Evolutionary conservation across 2,888 invertebrate genomes (phyloP), one percentile per base, ranked within the genome.

Genomic region (Neocrepidodera transversa): DNA sequence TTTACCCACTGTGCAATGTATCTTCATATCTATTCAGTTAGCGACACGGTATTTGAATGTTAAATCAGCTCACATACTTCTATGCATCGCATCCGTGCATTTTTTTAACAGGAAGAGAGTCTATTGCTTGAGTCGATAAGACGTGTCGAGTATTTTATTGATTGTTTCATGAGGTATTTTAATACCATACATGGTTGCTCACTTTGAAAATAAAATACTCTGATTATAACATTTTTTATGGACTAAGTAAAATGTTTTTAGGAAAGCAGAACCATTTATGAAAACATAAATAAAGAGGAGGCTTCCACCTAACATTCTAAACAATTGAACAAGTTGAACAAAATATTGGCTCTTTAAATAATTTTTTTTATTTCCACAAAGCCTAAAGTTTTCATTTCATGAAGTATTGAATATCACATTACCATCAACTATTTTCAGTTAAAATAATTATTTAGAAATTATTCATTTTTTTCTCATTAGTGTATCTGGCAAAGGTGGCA

Each of bases 91-190:
- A 40, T 47, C 35, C 54, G 49, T 63, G 63, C 63, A 60, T 60
- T 60, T 63, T 38, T 47, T 63, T 50, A 56, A 60, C 63, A 63
- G 63, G 60, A 63, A 63, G 43, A 60, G 43, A 48, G 50, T 47
- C 50, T 49, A 50, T 45, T 57, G 49, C 42, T 14, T 30, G 38
- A 49, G 16, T 42, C 42, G 16, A 23, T 23, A n/a, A 10, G 20
- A 42, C 42, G 42, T 42, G 42, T 20, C 20, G 42, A 42, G 42
- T 42, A n/a, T 42, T 42, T 42, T 42, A 42, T 42, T 11, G 42
- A 10, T 11, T 20, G 42, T 20, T 42, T 16, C 16, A 16, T 16
- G n/a, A 40, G 40, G 40, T 40, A 40, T 40, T 42, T 20, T 42
- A 18, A 13, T 42, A 2, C 6, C 20, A n/a, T 56, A 56, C 55